A percentile compares a stretch with the other conserved stretches of the same genome.
These are phyloP conservation scores for Mugil cephalus DNA, from an alignment of 2,113 vertebrate genomes.

Conservation along the genomic window DNA sequence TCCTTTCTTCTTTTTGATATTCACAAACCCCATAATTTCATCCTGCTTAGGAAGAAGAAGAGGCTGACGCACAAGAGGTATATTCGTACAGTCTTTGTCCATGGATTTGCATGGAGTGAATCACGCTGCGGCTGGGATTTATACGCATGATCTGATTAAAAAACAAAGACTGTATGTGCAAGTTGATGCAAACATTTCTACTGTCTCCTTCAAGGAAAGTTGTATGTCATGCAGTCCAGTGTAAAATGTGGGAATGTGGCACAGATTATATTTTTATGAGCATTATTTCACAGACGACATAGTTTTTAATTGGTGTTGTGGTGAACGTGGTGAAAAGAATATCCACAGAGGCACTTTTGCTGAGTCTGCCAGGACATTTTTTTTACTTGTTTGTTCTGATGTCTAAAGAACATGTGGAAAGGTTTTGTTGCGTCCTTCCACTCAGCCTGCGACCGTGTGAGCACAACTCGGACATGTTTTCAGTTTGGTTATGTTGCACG, in stretches of 20 bases:
- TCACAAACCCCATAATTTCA: constrained; percentile 44
- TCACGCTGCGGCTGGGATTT: constrained; percentile 14
- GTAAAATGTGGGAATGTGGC: constrained; percentile 19
- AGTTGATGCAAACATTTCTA: constrained; percentile 5
- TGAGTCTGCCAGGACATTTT: constrained; percentile 3
- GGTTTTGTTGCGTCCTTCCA: constrained; percentile 17
- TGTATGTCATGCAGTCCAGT: constrained; percentile 7
- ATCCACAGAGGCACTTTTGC: constrained; percentile 3
- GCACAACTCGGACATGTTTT: constrained; percentile 22
- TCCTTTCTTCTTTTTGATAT: not conserved
- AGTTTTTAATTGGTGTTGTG: constrained; percentile 5
- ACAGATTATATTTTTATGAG: not conserved
- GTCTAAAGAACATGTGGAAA: constrained; percentile 30
- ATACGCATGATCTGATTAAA: constrained; percentile 45
- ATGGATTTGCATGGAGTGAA: constrained; percentile 59
- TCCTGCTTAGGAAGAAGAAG: constrained; percentile 79
- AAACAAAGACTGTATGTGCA: constrained; percentile 6
- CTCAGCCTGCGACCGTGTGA: constrained; percentile 16
- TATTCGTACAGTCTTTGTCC: constrained; percentile 16
- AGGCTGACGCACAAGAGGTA: constrained; percentile 82
- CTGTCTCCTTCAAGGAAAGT: constrained; percentile 4
- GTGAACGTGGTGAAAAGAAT: not conserved
- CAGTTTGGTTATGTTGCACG: constrained; percentile 19
- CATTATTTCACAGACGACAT: constrained; percentile 5
- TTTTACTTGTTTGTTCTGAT: constrained; percentile 28